phyloP scores from a whole-genome alignment of 2,888 invertebrate genomes.

The Tromatobia lineatoria region DNA sequence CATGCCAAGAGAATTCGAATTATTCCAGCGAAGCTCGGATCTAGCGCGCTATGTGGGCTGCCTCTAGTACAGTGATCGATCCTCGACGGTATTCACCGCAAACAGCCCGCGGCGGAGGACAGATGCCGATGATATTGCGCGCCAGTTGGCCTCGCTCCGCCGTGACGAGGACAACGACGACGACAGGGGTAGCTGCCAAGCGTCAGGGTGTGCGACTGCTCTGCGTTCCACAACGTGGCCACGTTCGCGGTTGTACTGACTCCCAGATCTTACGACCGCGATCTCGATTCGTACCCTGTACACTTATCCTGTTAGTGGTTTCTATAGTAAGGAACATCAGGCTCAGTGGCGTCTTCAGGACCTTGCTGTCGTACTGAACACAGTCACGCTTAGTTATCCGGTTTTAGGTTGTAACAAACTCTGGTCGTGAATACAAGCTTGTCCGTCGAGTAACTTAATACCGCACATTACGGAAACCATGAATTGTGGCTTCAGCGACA shows the following conservation, averaged over 20 bases:
- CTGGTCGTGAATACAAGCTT: conserved; percentile 57
- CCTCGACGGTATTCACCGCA: conserved; percentile 75
- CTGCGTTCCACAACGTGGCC: conserved; percentile 53
- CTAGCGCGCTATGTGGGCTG: conserved; percentile 57
- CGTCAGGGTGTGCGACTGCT: conserved; percentile 46
- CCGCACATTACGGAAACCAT: conserved; percentile 34
- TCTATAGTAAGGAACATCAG: conserved; percentile 73
- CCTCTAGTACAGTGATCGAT: conserved; percentile 56
- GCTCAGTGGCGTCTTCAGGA: conserved; percentile 69
- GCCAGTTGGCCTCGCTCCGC: conserved; percentile 73
- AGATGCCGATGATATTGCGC: conserved; percentile 75
- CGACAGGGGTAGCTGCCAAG: conserved; percentile 31
- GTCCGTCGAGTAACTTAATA: conserved; percentile 57
- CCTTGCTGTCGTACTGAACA: conserved; percentile 50
- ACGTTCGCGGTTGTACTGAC: conserved; percentile 47
- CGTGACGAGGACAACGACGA: conserved; percentile 39
- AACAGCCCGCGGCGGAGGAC: conserved; percentile 76
- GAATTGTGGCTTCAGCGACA: conserved; percentile 16
- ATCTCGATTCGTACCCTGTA: conserved; percentile 39
- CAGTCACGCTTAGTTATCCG: conserved; percentile 71
- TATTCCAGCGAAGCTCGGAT: conserved; percentile 68
- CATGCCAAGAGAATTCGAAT: conserved; percentile 72
- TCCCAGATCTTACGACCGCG: conserved; percentile 50
- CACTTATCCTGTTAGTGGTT: background rate
- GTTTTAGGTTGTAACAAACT: conserved; percentile 80